phyloP scores from a whole-genome alignment of 2,113 vertebrate genomes.

The Morone saxatilis region DNA sequence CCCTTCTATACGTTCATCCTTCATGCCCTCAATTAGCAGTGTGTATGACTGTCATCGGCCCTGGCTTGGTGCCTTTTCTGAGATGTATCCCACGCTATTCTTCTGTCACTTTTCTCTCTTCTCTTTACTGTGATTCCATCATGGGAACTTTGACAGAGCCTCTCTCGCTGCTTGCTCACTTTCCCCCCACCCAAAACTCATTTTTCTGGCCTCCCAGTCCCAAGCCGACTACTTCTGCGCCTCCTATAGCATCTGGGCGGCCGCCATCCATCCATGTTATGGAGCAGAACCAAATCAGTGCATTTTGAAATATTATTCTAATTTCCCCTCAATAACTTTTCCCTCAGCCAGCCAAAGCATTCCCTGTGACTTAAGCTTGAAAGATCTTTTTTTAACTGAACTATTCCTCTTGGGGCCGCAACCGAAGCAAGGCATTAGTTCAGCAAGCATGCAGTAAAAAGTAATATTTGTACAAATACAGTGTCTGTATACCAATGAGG shows the following conservation, averaged over 20 bases:
- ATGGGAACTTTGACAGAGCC: neutral
- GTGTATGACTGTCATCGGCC: neutral
- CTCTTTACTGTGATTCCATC: neutral
- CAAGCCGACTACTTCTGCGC: neutral
- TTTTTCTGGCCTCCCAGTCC: constrained; percentile 33
- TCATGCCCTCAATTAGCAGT: constrained; percentile 40
- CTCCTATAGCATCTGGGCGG: neutral
- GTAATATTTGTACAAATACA: constrained; percentile 53
- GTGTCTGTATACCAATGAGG: constrained; percentile 50
- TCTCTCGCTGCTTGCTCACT: constrained; percentile 14
- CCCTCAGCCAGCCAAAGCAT: constrained; percentile 4
- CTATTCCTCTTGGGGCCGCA: constrained; percentile 44
- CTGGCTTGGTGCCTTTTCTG: neutral
- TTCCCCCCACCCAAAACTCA: neutral
- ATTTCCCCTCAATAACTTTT: constrained; percentile 34
- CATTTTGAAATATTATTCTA: constrained; percentile 46
- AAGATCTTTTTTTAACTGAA: constrained; percentile 48
- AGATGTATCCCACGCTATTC: neutral
- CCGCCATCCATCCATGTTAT: neutral
- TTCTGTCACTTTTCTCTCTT: neutral
- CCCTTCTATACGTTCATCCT: neutral
- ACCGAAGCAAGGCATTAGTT: constrained; percentile 48
- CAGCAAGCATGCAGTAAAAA: constrained; percentile 47
- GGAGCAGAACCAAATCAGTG: constrained; percentile 34
- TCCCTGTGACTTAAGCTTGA: constrained; percentile 41